A percentile compares a stretch with the other conserved stretches of the same genome.
phyloP scores from a whole-genome alignment of 2,113 vertebrate genomes.

The Notechis scutatus region DNA sequence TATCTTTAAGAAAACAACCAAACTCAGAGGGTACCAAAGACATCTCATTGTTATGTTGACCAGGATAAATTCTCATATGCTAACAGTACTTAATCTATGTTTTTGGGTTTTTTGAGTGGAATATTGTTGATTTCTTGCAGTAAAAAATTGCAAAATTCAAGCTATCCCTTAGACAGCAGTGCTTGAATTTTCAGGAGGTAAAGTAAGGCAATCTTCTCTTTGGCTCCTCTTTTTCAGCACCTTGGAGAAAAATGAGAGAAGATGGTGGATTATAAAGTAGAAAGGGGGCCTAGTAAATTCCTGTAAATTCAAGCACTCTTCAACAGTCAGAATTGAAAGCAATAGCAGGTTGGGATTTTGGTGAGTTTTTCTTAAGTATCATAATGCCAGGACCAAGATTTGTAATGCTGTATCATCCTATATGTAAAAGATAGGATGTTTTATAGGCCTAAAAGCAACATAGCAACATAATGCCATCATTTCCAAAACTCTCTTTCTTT shows the following conservation, averaged over 20 bases:
- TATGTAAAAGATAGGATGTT: not conserved
- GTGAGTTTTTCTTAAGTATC: not conserved
- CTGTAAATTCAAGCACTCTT: conserved; percentile 27
- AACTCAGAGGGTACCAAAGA: not conserved
- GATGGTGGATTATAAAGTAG: conserved; percentile 29
- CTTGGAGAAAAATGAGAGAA: conserved; percentile 28
- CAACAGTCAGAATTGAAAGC: conserved; percentile 16
- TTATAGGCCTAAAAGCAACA: not conserved
- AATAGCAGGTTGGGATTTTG: conserved; percentile 1
- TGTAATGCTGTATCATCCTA: not conserved
- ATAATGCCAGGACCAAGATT: not conserved
- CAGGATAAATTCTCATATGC: not conserved
- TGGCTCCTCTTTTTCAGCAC: conserved; percentile 30
- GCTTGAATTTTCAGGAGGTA: conserved; percentile 22
- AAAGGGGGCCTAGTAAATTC: conserved; percentile 28
- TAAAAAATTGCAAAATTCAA: not conserved
- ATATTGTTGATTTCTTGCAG: conserved; percentile 8
- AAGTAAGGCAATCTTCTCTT: conserved; percentile 27
- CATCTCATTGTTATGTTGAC: not conserved
- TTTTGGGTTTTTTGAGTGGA: not conserved
- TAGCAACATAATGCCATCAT: not conserved
- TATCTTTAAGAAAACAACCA: not conserved
- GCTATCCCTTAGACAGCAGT: not conserved
- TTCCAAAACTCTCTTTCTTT: conserved; percentile 6
- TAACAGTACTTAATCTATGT: not conserved